Conservation (phyloP, 2,113 vertebrate species). For the Dryoscopus gambensis region DNA sequence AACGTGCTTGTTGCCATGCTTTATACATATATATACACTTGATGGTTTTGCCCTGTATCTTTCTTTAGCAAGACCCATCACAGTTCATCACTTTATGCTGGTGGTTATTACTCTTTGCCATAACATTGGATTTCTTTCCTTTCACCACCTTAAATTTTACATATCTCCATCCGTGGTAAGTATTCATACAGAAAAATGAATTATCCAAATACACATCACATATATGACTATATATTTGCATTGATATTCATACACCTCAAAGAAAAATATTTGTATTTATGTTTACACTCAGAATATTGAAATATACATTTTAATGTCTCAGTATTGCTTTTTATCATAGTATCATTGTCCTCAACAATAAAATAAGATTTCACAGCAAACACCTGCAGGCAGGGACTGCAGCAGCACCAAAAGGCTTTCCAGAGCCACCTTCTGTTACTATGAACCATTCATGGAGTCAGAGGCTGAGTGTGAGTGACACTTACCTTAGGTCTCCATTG, state of each 20-base stretch:
- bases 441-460: not conserved
- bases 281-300: constrained; percentile 35
- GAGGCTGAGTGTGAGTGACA: not conserved
- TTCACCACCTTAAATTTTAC: not conserved
- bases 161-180: not conserved
- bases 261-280: constrained; percentile 22
- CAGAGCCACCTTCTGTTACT: not conserved
- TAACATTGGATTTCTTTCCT: not conserved
- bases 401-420: constrained; percentile 32
- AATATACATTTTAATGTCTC: constrained; percentile 16
- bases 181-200: not conserved
- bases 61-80: not conserved
- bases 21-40: not conserved
- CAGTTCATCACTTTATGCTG: not conserved
- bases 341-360: not conserved
- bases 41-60: not conserved
- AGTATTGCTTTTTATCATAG: constrained; percentile 10
- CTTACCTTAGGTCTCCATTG: constrained; percentile 29
- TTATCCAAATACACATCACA: not conserved
- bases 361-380: constrained; percentile 30
- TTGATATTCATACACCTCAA: not conserved
- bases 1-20: not conserved
- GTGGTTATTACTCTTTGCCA: not conserved
- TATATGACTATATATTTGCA: not conserved
- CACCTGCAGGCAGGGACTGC: not conserved